Conservation (phyloP, 2,797 vertebrate genomes). For the Nyctalus aviator region DNA sequence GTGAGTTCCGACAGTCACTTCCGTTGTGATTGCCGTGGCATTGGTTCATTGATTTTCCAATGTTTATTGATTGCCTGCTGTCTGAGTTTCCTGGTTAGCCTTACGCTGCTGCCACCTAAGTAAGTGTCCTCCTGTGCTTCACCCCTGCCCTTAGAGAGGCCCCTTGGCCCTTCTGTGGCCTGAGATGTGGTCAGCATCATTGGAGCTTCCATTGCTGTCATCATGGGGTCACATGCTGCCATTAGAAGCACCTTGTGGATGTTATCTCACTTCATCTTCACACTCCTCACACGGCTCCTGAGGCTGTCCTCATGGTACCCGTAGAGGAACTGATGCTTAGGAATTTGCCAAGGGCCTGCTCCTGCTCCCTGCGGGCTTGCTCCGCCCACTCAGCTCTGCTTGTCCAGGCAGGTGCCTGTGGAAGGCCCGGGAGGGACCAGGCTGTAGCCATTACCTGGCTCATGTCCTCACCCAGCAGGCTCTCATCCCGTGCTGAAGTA, state of each 20-base stretch:
- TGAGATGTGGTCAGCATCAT: neutral
- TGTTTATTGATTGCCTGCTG: neutral
- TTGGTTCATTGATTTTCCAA: neutral
- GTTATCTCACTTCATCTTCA: neutral
- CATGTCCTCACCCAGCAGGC: neutral
- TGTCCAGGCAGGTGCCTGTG: fast-evolving
- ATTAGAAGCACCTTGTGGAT: neutral
- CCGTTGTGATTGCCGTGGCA: neutral
- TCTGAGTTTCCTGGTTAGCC: neutral
- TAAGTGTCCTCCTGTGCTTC: neutral
- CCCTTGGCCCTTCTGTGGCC: neutral
- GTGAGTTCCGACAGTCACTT: neutral
- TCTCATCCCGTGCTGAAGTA: neutral
- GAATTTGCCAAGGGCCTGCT: neutral
- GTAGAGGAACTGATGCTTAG: no score
- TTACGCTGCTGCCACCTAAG: neutral
- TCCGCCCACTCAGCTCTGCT: neutral
- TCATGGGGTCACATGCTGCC: neutral
- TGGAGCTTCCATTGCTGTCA: neutral
- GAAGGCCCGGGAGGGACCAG: neutral
- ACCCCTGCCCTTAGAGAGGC: neutral
- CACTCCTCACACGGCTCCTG: neutral
- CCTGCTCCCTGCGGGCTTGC: neutral
- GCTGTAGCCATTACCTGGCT: neutral
- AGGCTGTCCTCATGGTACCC: neutral